Evolutionary conservation across 1,140 invertebrate genomes (phyloP).

Genomic region (Panagrolaimus sp.): DNA sequence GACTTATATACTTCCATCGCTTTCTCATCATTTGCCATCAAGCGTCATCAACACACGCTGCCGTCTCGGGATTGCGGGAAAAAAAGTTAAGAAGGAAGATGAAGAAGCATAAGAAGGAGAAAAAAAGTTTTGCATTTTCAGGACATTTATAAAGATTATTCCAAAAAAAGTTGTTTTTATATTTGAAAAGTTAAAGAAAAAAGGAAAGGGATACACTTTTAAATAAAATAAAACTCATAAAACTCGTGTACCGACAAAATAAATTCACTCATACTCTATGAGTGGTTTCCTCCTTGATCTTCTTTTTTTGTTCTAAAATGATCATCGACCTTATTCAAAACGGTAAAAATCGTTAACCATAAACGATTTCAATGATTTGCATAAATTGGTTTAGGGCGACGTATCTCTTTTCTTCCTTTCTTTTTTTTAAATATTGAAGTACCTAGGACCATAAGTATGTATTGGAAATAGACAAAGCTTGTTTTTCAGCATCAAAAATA

Average conservation of each 20-base stretch:
- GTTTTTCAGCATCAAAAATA: background rate
- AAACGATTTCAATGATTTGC: background rate
- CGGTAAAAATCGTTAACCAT: background rate
- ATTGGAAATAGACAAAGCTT: background rate
- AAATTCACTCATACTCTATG: background rate
- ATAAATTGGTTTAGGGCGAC: conserved; percentile 9
- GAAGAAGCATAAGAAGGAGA: too few relatives aligned
- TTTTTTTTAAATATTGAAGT: background rate
- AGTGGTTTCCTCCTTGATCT: too few relatives aligned
- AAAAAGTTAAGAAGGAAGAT: too few relatives aligned
- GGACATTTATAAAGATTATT: too few relatives aligned
- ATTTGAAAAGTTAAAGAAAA: too few relatives aligned
- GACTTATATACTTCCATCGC: background rate
- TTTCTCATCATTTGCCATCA: conserved; percentile 14
- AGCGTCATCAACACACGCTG: conserved; percentile 7
- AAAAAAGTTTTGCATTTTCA: too few relatives aligned
- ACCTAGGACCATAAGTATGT: background rate
- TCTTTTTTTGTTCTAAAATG: background rate
- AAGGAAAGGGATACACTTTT: too few relatives aligned
- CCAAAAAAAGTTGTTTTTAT: too few relatives aligned
- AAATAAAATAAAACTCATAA: too few relatives aligned
- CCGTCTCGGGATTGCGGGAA: background rate
- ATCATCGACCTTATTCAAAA: background rate
- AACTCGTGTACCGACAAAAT: too few relatives aligned
- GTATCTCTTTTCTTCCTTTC: background rate